These are phyloP conservation scores for Phasianus colchicus DNA, from an alignment of 2,113 vertebrate species.

Conservation along the genomic window DNA sequence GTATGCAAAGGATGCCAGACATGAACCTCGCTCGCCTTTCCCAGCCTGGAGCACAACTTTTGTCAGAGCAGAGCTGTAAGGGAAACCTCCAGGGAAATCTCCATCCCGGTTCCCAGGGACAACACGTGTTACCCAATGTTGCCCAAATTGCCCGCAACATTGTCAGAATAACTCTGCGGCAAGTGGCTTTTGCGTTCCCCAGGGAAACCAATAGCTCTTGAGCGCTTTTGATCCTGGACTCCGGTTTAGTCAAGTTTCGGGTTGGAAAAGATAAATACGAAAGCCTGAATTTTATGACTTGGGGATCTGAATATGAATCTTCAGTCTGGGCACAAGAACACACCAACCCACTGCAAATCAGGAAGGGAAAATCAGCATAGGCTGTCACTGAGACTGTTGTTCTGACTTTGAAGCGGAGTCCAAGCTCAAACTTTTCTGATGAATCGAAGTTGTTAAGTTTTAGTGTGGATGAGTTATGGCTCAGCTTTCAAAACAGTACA, in stretches of 20 bases:
- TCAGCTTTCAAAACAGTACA: slow-evolving; percentile 44
- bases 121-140: background rate
- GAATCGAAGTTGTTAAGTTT: slow-evolving; percentile 66
- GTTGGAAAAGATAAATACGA: slow-evolving; percentile 14
- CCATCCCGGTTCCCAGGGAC: background rate
- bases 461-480: slow-evolving; percentile 49
- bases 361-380: slow-evolving; percentile 30
- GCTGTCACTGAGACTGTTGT: background rate
- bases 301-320: slow-evolving; percentile 14
- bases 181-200: slow-evolving; percentile 19
- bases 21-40: background rate
- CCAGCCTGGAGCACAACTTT: background rate
- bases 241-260: slow-evolving; percentile 46
- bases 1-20: fast-evolving
- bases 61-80: background rate
- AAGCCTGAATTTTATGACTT: slow-evolving; percentile 38
- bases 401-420: slow-evolving; percentile 57
- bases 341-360: slow-evolving; percentile 35
- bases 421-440: slow-evolving; percentile 59
- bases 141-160: background rate
- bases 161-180: background rate
- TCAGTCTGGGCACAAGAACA: slow-evolving; percentile 56
- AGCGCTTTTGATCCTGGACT: slow-evolving; percentile 17
- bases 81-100: background rate
- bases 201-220: slow-evolving; percentile 9